Evolutionary conservation across 1,140 invertebrate species (phyloP).

Genomic region (Yoshiicerus persimilis): DNA sequence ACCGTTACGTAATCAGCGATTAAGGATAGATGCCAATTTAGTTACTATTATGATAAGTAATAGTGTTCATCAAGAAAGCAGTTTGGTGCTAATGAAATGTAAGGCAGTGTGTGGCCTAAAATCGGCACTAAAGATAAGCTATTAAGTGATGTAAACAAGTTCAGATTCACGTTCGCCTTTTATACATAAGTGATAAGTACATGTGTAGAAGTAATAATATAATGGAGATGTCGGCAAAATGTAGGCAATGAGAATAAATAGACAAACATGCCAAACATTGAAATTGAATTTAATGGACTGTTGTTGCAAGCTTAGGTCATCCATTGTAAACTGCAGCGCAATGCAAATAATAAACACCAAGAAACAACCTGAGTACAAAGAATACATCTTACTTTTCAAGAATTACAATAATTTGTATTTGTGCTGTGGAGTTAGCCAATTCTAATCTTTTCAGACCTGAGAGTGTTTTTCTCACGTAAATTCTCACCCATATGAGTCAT

Average conservation of each 20-base stretch:
- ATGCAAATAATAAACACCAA: too few relatives aligned
- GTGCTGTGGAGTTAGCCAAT: neutral
- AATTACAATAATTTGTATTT: neutral
- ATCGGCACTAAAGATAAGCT: neutral
- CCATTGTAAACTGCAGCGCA: too few relatives aligned
- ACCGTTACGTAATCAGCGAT: neutral
- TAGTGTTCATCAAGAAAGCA: neutral
- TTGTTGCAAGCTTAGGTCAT: neutral
- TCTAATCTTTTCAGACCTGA: neutral
- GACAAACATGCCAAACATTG: neutral
- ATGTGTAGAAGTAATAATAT: neutral
- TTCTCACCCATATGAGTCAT: too few relatives aligned
- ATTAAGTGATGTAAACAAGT: neutral
- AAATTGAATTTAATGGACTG: neutral
- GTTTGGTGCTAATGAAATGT: neutral
- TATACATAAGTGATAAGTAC: too few relatives aligned
- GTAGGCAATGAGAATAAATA: neutral
- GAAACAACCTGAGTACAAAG: too few relatives aligned
- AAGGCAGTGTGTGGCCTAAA: neutral
- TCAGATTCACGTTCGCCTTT: too few relatives aligned
- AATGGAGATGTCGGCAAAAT: neutral
- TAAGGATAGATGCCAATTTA: neutral
- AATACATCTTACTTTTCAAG: neutral
- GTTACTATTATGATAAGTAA: too few relatives aligned
- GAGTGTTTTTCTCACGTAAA: neutral